Evolutionary conservation across 2,113 vertebrate genomes (phyloP).

Genomic region (Ardeotis arabs): DNA sequence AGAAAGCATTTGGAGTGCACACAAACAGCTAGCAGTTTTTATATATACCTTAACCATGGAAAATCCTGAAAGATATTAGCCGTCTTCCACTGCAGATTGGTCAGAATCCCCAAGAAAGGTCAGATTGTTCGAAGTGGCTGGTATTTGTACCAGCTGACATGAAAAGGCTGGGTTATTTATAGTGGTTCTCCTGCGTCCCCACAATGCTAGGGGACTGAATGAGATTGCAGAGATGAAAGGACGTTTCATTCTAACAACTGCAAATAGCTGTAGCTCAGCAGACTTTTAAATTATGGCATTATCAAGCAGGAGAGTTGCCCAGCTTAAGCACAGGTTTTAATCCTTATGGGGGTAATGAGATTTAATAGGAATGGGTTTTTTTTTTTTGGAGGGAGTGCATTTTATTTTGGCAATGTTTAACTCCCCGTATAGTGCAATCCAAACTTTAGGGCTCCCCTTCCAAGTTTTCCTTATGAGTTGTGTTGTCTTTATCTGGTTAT

Average conservation of each 20-base stretch:
- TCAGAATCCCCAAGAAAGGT: slow-evolving; percentile 46
- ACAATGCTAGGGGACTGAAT: slow-evolving; percentile 25
- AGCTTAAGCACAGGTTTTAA: not conserved
- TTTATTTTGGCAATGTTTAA: not conserved
- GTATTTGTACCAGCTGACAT: slow-evolving; percentile 58
- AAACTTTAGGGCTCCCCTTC: not conserved
- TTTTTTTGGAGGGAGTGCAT: not conserved
- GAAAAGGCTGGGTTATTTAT: slow-evolving; percentile 44
- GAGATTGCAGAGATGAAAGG: slow-evolving; percentile 53
- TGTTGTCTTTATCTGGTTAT: slow-evolving; percentile 23
- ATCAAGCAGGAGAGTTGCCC: not conserved
- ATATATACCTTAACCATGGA: slow-evolving; percentile 1
- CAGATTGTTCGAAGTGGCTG: slow-evolving; percentile 54
- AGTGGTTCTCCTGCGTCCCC: not conserved
- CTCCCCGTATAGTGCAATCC: not conserved
- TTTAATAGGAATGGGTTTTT: not conserved
- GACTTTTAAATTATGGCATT: slow-evolving; percentile 35
- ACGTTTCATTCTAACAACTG: slow-evolving; percentile 3
- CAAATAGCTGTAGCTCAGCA: slow-evolving; percentile 20
- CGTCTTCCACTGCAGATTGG: not conserved
- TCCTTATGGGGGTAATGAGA: not conserved
- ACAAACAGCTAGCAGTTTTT: slow-evolving; percentile 4
- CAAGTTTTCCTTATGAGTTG: not conserved
- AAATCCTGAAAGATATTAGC: slow-evolving; percentile 42
- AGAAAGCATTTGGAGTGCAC: not conserved